phyloP scores from a whole-genome alignment of 2,113 vertebrate species.

The Eidolon helvum region DNA sequence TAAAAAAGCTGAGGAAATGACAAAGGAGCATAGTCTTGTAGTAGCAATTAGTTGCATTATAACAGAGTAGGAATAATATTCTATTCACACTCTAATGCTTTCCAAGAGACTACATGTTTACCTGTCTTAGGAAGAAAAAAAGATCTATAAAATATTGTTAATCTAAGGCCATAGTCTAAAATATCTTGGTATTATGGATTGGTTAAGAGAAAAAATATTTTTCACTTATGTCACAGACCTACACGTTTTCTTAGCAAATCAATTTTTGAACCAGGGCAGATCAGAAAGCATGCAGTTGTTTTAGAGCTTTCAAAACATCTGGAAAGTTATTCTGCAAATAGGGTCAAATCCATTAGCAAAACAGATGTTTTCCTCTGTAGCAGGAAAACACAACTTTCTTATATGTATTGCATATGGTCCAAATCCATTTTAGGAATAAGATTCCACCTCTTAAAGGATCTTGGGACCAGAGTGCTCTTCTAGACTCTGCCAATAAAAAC shows the following conservation, averaged over 20 bases:
- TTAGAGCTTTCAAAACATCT: conserved; percentile 68
- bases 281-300: conserved; percentile 52
- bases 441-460: not conserved
- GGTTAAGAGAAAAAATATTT: conserved; percentile 46
- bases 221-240: conserved; percentile 35
- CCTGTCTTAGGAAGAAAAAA: not conserved
- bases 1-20: not conserved
- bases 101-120: not conserved
- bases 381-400: conserved; percentile 44
- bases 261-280: conserved; percentile 7
- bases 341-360: conserved; percentile 57
- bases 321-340: conserved; percentile 62
- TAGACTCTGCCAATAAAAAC: not conserved
- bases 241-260: conserved; percentile 32
- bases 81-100: not conserved
- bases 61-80: not conserved
- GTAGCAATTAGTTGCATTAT: not conserved
- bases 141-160: not conserved
- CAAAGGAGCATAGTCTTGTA: not conserved
- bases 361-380: conserved; percentile 72
- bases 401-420: not conserved
- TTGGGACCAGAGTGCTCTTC: not conserved
- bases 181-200: conserved; percentile 41
- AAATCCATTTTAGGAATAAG: conserved; percentile 42
- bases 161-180: conserved; percentile 30